Base-by-base conservation (phyloP, 2,113 vertebrate species). In the Crotophaga sulcirostris region DNA sequence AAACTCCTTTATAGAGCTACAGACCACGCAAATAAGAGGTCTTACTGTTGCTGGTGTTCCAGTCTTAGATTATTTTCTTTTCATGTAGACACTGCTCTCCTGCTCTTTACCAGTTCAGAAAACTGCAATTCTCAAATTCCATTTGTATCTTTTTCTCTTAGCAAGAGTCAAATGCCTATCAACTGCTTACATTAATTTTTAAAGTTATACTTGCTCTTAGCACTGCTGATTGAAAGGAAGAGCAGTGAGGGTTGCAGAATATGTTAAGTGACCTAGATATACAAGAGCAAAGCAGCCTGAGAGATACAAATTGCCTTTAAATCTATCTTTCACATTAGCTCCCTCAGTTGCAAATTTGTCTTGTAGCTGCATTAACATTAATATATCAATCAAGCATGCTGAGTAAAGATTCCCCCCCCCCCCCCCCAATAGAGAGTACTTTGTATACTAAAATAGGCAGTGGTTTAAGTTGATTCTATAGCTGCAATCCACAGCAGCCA, bases 141-240 rank as follows among this genome's bases (percentile, higher is more conserved):
- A 69, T 52, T 78, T 91, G 34, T 45, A 64, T 56, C 23, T 82
- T 77, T 10, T 68, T 49, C 80, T 79, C 89, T 79, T 44, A 94
- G 80, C 62, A 82, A 81, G 80, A 91, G 64, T 88, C 72, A 82
- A 84, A 91, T 84, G 89, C 56, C 56, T 90, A 89, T 64, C 95
- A 93, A 95, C 66, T 54, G 69, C 69, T 93, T 60, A 76, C 84
- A 96, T 96, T 76, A 96, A 96, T 94, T 95, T 97, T 97, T 95
- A 87, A 97, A 95, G 84, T 87, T 78, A 64, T 72, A 87, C 44
- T 51, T 89, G 80, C 89, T 94, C 52, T 94, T 87, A 72, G 52
- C 0, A 0, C 66, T 73, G 84, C 77, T 97, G 91, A 95, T 91
- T 96, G 93, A 87, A 94, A 94, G 89, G 79, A 84, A 54, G 0